Conservation (phyloP, 2,113 vertebrate species). For the Thymallus thymallus region DNA sequence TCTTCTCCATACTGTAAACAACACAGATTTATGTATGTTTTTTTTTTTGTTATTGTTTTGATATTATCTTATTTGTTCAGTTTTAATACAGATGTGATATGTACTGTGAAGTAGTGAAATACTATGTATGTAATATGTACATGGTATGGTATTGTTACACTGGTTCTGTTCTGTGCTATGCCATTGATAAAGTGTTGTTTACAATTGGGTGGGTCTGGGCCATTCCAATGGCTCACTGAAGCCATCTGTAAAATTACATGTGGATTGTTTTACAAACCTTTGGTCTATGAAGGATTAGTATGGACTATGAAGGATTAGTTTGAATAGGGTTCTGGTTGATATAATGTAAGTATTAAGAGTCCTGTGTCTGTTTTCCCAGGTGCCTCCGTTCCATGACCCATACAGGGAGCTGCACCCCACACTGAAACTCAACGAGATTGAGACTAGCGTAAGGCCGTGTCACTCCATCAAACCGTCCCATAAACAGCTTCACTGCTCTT, state of each 20-base stretch:
- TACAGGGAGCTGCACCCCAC: slow-evolving; percentile 85
- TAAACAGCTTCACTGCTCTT: not conserved
- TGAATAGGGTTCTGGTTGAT: not conserved
- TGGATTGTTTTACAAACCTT: not conserved
- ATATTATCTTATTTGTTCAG: not conserved
- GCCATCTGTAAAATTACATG: no score
- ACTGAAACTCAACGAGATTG: slow-evolving; percentile 91
- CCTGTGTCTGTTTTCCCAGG: slow-evolving; percentile 69
- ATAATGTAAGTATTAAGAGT: no score
- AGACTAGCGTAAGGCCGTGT: slow-evolving; percentile 86
- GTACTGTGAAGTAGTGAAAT: no score
- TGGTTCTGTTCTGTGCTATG: not conserved
- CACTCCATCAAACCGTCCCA: not conserved
- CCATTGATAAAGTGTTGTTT: not conserved
- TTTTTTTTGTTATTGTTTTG: no score
- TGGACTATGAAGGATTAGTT: not conserved
- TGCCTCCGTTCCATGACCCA: slow-evolving; percentile 85
- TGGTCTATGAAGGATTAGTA: not conserved
- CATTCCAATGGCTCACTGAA: no score
- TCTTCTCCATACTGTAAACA: not conserved
- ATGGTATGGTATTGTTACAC: no score
- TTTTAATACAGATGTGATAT: no score
- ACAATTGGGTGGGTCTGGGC: not conserved
- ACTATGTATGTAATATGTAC: no score
- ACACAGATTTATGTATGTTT: no score